Conservation (phyloP, 2,888 invertebrate species). For the Drosophila nr. perissopoda region DNA sequence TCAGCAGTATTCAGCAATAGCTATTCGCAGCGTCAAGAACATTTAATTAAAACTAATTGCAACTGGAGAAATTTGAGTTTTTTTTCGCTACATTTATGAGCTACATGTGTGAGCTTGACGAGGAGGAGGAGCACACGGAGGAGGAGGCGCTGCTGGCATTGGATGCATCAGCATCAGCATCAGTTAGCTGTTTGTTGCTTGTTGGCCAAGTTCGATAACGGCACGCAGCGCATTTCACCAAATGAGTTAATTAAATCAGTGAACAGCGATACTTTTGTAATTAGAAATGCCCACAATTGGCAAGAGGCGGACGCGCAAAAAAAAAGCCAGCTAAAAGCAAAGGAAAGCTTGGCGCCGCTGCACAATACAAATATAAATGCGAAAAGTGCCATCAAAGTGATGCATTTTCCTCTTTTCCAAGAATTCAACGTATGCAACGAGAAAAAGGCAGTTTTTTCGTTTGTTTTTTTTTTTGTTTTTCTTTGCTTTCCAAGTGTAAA, state of each 20-base stretch:
- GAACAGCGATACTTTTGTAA: slow-evolving; percentile 67
- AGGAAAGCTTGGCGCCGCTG: slow-evolving; percentile 46
- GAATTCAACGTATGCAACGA: slow-evolving; percentile 63
- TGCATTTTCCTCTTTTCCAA: slow-evolving; percentile 64
- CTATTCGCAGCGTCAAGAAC: slow-evolving; percentile 11
- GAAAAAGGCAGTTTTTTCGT: not conserved
- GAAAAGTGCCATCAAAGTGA: slow-evolving; percentile 45
- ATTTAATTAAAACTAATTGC: slow-evolving; percentile 34
- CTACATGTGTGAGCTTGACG: slow-evolving; percentile 7
- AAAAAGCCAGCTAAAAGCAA: slow-evolving; percentile 38
- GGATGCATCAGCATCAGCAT: slow-evolving; percentile 3
- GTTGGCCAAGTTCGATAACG: slow-evolving; percentile 25
- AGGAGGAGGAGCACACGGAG: not conserved
- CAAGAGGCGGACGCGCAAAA: slow-evolving; percentile 56
- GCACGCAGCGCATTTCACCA: slow-evolving; percentile 67
- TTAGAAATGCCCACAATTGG: slow-evolving; percentile 76
- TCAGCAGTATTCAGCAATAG: not conserved
- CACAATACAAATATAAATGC: slow-evolving; percentile 16
- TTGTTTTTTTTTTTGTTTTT: slow-evolving; percentile 12
- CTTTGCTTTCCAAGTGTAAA: slow-evolving; percentile 15
- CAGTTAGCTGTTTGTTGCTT: not conserved
- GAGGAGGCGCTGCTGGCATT: not conserved
- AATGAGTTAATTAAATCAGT: slow-evolving; percentile 79
- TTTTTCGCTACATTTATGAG: slow-evolving; percentile 20
- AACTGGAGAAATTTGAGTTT: slow-evolving; percentile 41